These are phyloP conservation scores for Oophaga pumilio DNA, from an alignment of 2,113 vertebrate species.

Conservation along the genomic window DNA sequence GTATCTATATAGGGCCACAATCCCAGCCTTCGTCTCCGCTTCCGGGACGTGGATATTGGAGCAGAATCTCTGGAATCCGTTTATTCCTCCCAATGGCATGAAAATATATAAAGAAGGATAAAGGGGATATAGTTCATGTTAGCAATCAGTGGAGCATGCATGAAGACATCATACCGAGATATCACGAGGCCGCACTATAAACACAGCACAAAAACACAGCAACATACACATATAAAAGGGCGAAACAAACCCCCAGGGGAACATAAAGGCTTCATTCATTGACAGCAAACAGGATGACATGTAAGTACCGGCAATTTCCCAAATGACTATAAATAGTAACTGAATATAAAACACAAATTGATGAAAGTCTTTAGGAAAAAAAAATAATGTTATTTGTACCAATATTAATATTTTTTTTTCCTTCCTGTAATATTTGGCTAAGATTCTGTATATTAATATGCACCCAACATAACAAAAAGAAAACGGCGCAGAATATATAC, in stretches of 20 bases:
- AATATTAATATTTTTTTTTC: slow-evolving; percentile 76
- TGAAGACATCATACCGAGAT: neutral
- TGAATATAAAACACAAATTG: slow-evolving; percentile 77
- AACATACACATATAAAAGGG: slow-evolving; percentile 61
- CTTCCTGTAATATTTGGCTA: slow-evolving; percentile 74
- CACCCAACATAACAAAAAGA: slow-evolving; percentile 85
- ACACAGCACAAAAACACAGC: neutral
- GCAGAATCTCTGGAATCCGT: neutral
- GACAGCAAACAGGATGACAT: slow-evolving; percentile 72
- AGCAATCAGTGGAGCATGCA: neutral
- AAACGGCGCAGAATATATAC: slow-evolving; percentile 86
- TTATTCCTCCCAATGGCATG: neutral
- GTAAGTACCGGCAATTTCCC: slow-evolving; percentile 79
- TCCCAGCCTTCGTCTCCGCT: neutral
- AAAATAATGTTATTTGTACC: slow-evolving; percentile 73
- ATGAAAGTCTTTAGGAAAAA: slow-evolving; percentile 73
- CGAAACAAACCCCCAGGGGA: slow-evolving; percentile 66
- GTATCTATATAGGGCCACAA: neutral
- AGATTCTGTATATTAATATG: slow-evolving; percentile 91
- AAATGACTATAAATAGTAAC: slow-evolving; percentile 79
- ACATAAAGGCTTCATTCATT: slow-evolving; percentile 75
- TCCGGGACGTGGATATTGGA: neutral
- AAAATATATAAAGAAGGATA: neutral
- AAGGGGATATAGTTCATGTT: neutral
- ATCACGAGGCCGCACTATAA: neutral